Conservation (phyloP, 2,797 vertebrate species). For the Squalus acanthias region DNA sequence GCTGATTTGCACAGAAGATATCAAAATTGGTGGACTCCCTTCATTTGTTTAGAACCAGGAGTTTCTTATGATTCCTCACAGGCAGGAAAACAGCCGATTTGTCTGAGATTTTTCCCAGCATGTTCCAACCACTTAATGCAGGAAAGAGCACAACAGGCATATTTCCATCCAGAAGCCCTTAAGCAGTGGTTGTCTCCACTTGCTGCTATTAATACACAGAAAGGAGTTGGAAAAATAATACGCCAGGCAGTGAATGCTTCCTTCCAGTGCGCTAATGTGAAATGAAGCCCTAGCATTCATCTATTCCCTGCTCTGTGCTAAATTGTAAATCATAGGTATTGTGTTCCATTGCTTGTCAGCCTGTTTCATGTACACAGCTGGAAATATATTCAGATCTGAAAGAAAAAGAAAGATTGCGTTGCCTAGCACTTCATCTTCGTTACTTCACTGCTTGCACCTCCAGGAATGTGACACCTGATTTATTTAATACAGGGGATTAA, state of each 20-base stretch:
- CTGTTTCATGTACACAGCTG: background rate
- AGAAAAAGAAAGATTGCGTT: background rate
- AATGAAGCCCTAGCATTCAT: background rate
- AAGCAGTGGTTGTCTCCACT: background rate
- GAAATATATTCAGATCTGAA: background rate
- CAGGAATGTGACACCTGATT: background rate
- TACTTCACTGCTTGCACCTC: background rate
- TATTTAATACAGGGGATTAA: background rate
- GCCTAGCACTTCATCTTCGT: background rate
- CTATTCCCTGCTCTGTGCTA: background rate
- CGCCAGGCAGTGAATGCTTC: background rate
- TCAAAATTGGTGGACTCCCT: background rate
- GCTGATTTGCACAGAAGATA: background rate
- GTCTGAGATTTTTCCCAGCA: background rate
- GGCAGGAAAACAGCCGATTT: background rate
- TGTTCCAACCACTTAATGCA: background rate
- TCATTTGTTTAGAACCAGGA: background rate
- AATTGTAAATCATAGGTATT: background rate
- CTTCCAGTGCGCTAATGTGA: background rate
- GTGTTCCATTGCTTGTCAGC: background rate
- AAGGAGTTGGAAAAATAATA: background rate
- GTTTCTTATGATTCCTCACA: background rate
- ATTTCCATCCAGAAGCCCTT: background rate
- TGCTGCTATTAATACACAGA: background rate
- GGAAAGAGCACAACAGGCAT: background rate